phyloP scores from a whole-genome alignment of 2,797 vertebrate genomes.

The Falco berigora region DNA sequence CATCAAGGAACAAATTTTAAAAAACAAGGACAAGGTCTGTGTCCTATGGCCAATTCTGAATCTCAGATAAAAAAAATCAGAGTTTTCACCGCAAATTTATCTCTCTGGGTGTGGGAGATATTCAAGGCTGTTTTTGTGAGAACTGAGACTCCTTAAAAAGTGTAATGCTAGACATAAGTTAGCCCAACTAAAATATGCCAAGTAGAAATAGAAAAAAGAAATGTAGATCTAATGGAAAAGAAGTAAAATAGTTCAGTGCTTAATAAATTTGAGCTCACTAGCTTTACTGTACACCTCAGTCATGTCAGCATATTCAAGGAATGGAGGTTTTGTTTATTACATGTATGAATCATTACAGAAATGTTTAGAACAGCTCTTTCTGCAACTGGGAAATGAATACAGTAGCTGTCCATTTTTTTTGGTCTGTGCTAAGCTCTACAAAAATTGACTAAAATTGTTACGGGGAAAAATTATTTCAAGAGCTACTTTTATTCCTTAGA shows the following conservation, averaged over 20 bases:
- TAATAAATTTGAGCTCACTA: neutral
- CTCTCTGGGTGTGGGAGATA: neutral
- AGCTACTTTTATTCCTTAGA: neutral
- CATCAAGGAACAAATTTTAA: neutral
- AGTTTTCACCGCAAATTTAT: neutral
- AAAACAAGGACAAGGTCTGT: neutral
- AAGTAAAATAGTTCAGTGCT: neutral
- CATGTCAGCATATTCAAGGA: neutral
- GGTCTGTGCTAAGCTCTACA: neutral
- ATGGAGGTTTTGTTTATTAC: neutral
- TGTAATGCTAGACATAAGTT: neutral
- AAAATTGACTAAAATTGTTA: neutral
- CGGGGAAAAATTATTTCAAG: neutral
- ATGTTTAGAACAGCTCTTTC: neutral
- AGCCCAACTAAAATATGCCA: neutral
- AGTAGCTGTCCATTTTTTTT: neutral
- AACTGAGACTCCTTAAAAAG: neutral
- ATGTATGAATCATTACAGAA: neutral
- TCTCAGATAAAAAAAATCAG: neutral
- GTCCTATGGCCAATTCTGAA: neutral
- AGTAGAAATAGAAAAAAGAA: neutral
- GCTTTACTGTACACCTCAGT: neutral
- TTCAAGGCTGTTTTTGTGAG: neutral
- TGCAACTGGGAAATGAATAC: neutral
- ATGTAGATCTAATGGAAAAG: neutral